Percentiles rank a stretch among this genome's conserved stretches.
phyloP scores from a whole-genome alignment of 2,797 vertebrate genomes.

The Macropodus opercularis region DNA sequence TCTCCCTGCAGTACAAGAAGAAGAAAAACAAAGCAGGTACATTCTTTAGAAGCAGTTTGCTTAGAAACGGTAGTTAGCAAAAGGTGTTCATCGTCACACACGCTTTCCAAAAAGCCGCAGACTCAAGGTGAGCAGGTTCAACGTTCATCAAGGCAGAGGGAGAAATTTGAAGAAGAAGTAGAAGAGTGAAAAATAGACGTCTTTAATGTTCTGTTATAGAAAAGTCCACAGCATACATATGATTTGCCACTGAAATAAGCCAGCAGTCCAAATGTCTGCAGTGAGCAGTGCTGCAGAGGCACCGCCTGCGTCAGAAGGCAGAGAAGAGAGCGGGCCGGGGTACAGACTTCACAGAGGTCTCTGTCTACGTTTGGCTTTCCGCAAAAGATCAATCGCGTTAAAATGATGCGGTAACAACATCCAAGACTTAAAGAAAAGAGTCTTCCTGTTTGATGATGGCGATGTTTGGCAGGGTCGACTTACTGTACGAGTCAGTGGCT shows the following conservation, averaged over 20 bases:
- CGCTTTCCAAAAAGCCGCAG: constrained; percentile 27
- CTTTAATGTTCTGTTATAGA: constrained; percentile 35
- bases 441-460: not conserved
- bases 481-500: not conserved
- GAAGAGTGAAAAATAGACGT: constrained; percentile 57
- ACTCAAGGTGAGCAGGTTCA: constrained; percentile 26
- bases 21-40: constrained; percentile 32
- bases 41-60: constrained; percentile 44
- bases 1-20: constrained; percentile 30
- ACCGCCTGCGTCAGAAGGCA: not conserved
- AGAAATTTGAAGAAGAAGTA: constrained; percentile 28
- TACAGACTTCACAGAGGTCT: constrained; percentile 1
- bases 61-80: constrained; percentile 23
- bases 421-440: not conserved
- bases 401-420: constrained; percentile 4
- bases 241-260: constrained; percentile 25
- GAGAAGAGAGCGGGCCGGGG: too few species aligned
- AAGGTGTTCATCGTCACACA: constrained; percentile 11
- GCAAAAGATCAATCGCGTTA: not conserved
- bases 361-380: constrained; percentile 14
- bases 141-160: constrained; percentile 48
- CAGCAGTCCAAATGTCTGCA: constrained; percentile 13
- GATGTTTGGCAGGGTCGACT: constrained; percentile 5
- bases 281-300: constrained; percentile 2
- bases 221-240: constrained; percentile 29